Evolutionary conservation across 2,888 invertebrate species (phyloP).

Genomic region (Noctua janthina): DNA sequence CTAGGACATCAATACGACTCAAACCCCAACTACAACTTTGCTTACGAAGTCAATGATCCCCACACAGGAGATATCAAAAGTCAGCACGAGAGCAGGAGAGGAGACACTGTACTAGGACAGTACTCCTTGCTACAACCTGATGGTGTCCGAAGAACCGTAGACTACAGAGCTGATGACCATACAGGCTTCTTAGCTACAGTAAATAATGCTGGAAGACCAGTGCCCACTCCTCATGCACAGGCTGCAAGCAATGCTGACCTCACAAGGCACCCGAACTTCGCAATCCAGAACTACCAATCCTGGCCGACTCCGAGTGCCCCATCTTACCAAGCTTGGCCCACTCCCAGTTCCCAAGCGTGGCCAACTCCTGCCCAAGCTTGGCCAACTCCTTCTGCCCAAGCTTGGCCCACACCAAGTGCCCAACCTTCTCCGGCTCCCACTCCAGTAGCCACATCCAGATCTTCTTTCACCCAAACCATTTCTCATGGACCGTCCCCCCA

Average conservation of each 20-base stretch:
- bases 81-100: conserved; percentile 88
- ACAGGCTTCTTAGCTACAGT: conserved; percentile 90
- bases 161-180: conserved; percentile 89
- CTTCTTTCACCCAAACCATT: conserved; percentile 80
- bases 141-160: conserved; percentile 89
- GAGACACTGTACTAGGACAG: conserved; percentile 88
- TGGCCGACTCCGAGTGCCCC: conserved; percentile 21
- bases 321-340: conserved; percentile 53
- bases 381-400: conserved; percentile 49
- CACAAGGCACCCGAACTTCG: conserved; percentile 32
- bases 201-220: conserved; percentile 78
- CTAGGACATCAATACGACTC: conserved; percentile 70
- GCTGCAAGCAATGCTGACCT: conserved; percentile 36
- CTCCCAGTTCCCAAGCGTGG: conserved; percentile 57
- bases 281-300: conserved; percentile 37
- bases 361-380: conserved; percentile 59
- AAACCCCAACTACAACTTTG: conserved; percentile 88
- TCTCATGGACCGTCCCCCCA: conserved; percentile 68
- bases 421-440: conserved; percentile 68
- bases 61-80: conserved; percentile 89
- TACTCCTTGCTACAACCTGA: conserved; percentile 90
- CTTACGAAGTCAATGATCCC: conserved; percentile 89
- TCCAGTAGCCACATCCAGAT: conserved; percentile 78
- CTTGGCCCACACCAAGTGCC: conserved; percentile 56
- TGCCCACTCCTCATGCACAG: conserved; percentile 27